A percentile compares a stretch with the other conserved stretches of the same genome.
Conservation (phyloP, 2,888 invertebrate species). For the Cephus pygmeus region DNA sequence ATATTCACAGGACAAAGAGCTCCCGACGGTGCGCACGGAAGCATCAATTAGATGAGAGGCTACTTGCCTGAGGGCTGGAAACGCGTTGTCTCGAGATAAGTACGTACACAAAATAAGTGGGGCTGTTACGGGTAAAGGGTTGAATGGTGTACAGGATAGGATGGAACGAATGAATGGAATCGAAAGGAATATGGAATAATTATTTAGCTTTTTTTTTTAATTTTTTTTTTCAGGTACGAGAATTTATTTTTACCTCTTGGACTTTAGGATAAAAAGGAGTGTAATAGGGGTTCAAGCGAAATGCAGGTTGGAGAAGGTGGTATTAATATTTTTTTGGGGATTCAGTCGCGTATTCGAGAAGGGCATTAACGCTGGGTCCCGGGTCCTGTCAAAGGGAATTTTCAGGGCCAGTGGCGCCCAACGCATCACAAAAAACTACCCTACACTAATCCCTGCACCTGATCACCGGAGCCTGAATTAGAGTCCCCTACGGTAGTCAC, state of each 20-base stretch:
- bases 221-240: neutral
- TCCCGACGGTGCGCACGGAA: constrained; percentile 19
- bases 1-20: neutral
- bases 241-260: neutral
- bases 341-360: neutral
- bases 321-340: neutral
- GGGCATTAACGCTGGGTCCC: neutral
- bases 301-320: neutral
- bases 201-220: neutral
- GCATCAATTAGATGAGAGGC: constrained; percentile 34
- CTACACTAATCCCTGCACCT: neutral
- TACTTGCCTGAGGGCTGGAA: constrained; percentile 13
- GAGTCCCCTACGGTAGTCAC: neutral
- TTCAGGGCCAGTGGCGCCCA: neutral
- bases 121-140: constrained; percentile 11
- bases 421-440: neutral
- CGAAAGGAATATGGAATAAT: neutral
- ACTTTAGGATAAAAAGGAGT: neutral
- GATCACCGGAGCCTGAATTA: neutral
- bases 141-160: constrained; percentile 10
- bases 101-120: constrained; percentile 34
- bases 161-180: constrained; percentile 4
- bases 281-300: neutral
- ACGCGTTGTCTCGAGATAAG: constrained; percentile 34
- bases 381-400: neutral